A percentile compares a stretch with the other conserved stretches of the same genome.
Conservation (phyloP, 2,888 invertebrate genomes). For the Himalopsyche kuldschensis region DNA sequence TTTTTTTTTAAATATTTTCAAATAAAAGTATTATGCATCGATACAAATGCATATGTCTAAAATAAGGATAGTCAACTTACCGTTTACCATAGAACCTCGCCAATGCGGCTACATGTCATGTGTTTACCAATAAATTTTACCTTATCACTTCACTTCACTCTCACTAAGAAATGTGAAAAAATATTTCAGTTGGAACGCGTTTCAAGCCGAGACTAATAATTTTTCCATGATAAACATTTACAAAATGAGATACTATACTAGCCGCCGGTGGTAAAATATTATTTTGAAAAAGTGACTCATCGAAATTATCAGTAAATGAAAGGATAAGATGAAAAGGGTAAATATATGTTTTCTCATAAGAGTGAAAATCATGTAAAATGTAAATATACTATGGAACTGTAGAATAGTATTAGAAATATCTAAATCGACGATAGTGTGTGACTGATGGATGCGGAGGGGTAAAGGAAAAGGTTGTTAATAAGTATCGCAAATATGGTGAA, state of each 20-base stretch:
- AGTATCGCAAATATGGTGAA: neutral
- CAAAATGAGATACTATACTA: neutral
- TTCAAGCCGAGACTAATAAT: neutral
- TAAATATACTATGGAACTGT: slow-evolving; percentile 14
- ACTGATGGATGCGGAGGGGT: neutral
- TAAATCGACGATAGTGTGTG: neutral
- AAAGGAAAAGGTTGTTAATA: neutral
- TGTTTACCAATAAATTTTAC: slow-evolving; percentile 7
- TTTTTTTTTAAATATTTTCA: neutral
- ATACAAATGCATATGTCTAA: slow-evolving; percentile 20
- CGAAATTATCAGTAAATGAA: neutral
- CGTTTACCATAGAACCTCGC: slow-evolving; percentile 21
- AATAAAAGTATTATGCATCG: slow-evolving; percentile 6
- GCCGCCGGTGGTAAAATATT: neutral
- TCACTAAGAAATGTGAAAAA: neutral
- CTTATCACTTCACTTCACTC: slow-evolving; percentile 14
- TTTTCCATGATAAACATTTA: neutral
- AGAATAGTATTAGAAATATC: neutral
- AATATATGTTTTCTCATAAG: neutral
- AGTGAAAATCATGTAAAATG: neutral
- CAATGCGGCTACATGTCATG: slow-evolving; percentile 10
- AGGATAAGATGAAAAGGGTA: slow-evolving; percentile 7
- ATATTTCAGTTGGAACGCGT: neutral
- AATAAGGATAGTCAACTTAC: slow-evolving; percentile 10
- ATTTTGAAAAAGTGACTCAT: neutral